Evolutionary conservation across 2,113 vertebrate species (phyloP).

Genomic region (Serinus canaria): DNA sequence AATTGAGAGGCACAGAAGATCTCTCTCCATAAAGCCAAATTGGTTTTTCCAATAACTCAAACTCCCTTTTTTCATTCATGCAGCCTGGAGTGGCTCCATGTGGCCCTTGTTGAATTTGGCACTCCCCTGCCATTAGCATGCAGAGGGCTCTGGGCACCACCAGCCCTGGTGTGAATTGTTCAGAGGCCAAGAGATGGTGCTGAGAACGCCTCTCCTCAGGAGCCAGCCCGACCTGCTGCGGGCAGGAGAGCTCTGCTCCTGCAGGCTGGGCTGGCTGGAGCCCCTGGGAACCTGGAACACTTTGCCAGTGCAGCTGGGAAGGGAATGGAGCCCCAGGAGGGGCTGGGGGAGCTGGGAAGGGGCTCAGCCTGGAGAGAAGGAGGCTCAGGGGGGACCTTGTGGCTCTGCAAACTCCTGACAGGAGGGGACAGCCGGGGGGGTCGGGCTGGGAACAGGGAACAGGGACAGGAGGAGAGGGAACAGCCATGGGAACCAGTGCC

Average conservation of each 20-base stretch:
- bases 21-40: neutral
- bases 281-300: accelerated
- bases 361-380: neutral
- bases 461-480: neutral
- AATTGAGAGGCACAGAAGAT: neutral
- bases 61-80: neutral
- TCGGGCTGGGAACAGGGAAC: neutral
- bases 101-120: neutral
- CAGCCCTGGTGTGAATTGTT: neutral
- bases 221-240: neutral
- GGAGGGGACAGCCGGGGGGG: neutral
- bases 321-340: neutral
- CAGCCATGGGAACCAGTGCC: neutral
- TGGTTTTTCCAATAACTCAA: neutral
- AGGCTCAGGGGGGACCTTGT: neutral
- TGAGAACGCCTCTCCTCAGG: neutral
- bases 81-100: neutral
- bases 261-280: neutral
- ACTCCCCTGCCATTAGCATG: neutral
- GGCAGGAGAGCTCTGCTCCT: accelerated
- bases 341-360: neutral
- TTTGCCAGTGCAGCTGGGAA: accelerated
- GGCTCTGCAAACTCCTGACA: neutral
- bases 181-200: neutral
- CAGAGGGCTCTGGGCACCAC: neutral